Evolutionary conservation across 2,888 invertebrate genomes (phyloP), one percentile per base, ranked within the genome.

Genomic region (Sinohyriopsis cumingii): DNA sequence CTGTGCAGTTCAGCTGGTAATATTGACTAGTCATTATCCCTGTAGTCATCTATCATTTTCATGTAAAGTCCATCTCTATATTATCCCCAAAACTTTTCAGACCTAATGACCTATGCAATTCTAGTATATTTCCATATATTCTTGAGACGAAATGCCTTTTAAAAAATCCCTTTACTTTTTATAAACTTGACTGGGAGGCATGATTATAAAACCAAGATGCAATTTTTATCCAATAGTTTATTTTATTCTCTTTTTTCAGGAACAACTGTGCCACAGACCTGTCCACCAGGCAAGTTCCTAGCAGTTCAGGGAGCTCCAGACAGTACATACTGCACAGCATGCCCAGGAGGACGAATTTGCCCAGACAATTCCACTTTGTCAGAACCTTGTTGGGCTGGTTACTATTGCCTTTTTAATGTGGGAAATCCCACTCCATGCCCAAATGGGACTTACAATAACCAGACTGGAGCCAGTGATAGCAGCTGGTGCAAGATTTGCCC

Each of bases 271-370:
- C 86, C 85, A 24, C 63, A 68, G 61, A 76, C 75, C 0, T 88
- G 88, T 69, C 82, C 83, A 59, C 72, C 78, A 5, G 76, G 81
- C 33, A 71, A 75, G 20, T 88, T 89, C 67, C 87, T 88, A 55
- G 82, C 83, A 73, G 83, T 78, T 61, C 76, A 71, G n/a, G 89
- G 89, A 7, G 88, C 89, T 1, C 75, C 78, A 5, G 75, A 78
- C 25, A 73, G 65, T 5, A 76, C 77, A 15, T 84, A 88, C 63
- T 89, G 89, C 71, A 84, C 83, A 66, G 73, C 79, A 9, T 89
- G 89, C 71, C 88, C 88, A 0, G 86, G 86, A n/a, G 89, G 89
- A 4, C 72, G 84, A 22, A 83, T 85, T 45, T 89, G 89, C 76
- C 85, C 88, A 0, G 75, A 74, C n/a, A 84, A 83, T 56, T 84